Evolutionary conservation across 1,140 invertebrate genomes (phyloP).

Genomic region (Maconellicoccus hirsutus): DNA sequence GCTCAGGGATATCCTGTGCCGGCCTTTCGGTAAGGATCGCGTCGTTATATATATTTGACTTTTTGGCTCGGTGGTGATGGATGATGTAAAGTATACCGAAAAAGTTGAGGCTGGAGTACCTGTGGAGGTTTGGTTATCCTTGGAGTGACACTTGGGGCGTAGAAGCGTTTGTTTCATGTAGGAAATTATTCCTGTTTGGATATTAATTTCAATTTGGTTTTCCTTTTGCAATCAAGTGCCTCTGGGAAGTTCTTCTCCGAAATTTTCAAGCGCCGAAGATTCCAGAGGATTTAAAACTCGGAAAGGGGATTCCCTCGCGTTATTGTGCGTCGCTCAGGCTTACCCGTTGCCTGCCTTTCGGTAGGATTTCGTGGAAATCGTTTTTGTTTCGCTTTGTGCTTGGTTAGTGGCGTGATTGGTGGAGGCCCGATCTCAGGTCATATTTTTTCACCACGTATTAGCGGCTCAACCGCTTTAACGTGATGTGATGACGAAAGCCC

Average conservation of each 20-base stretch:
- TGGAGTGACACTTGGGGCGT: too few relatives aligned
- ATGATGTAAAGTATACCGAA: background rate
- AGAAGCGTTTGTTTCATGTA: too few relatives aligned
- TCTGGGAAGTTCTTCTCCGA: slow-evolving; percentile 45
- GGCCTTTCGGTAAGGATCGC: slow-evolving; percentile 45
- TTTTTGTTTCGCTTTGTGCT: background rate
- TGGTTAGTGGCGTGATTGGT: background rate
- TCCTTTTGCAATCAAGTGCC: slow-evolving; percentile 37
- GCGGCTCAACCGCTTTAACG: too few relatives aligned
- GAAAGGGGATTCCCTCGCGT: slow-evolving; percentile 2
- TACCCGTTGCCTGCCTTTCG: slow-evolving; percentile 40
- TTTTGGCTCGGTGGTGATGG: slow-evolving; percentile 33
- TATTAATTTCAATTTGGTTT: background rate
- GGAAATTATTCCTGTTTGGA: background rate
- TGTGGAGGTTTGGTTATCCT: too few relatives aligned
- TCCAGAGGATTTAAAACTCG: slow-evolving; percentile 32
- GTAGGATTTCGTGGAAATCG: slow-evolving; percentile 32
- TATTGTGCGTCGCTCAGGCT: slow-evolving; percentile 34
- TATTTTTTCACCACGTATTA: too few relatives aligned
- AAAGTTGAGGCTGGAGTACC: background rate
- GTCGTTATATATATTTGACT: background rate
- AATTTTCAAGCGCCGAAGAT: slow-evolving; percentile 37
- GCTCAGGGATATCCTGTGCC: slow-evolving; percentile 47
- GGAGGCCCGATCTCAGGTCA: too few relatives aligned
- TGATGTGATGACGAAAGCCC: too few relatives aligned